Base-by-base conservation (phyloP, 2,888 invertebrate species). In the Scaptomyza parva region DNA sequence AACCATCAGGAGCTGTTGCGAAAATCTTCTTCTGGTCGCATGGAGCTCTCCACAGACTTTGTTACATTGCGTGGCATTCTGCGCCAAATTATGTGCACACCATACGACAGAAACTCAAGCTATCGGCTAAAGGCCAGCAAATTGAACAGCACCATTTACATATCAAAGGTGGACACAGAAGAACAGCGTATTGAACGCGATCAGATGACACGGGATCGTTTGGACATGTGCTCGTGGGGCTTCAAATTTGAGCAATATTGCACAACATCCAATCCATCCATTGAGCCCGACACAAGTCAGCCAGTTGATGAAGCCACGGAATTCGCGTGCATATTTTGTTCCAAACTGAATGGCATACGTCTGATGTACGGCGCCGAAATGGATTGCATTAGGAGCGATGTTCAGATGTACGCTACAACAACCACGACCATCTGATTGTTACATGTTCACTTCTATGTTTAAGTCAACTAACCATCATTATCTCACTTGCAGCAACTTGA, bases 191-290 rank as follows among this genome's bases (percentile, higher is more conserved):
- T 44, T 3, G 8, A 64, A 4, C 22, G 22, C 1, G 39, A 45
- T 12, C 26, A 52, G 3, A 65, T 51, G 58, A 26, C 63, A 0
- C 4, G 6, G 0, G n/a, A 3, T 0, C 6, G 54, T 0, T 0
- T 7, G n/a, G 18, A 40, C n/a, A 77, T 88, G 88, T 82, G 86
- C 44, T 79, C 88, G 0, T 84, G 84, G 84, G 84, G 88, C 12
- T 84, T 73, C n/a, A 84, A 88, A 24, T 84, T 84, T 22, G 84
- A 84, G 24, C 84, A 88, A 41, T 86, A 62, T 22, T 45, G 80
- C 24, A 64, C 64, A 5, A 37, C 65, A 0, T 8, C 11, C 0
- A 20, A 54, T 6, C 78, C 85, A 5, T 12, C 37, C 2, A 24
- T 18, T 5, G 18, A 43, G 6, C 83, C 83, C 3, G 54, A 54